Evolutionary conservation across 2,113 vertebrate species (phyloP), one percentile per base, ranked within the genome.

Genomic region (Falcunculus frontatus): DNA sequence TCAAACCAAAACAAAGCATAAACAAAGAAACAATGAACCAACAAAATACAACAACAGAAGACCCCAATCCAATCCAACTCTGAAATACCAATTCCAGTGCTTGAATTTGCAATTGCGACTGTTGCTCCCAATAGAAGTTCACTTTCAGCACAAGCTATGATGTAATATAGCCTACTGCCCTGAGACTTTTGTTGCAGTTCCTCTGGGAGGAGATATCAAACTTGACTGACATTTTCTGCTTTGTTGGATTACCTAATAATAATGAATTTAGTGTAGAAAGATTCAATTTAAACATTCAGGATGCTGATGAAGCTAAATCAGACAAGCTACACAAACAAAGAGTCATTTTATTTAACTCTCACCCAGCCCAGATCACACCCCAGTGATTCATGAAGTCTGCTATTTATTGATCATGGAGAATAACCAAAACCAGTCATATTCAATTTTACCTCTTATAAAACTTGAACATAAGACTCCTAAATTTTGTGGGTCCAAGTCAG

Each of bases 321-420:
- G 92, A 90, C 79, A 96, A 94, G 86, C 78, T 95, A 93, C 57
- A 82, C 59, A 97, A 96, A 95, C 70, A 85, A 8, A 72, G 52
- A 73, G 57, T 35, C 22, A 65, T 91, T 85, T 73, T 83, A 91
- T 91, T 92, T 49, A 78, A 93, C 49, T 92, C 52, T 86, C 47
- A 74, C 27, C 41, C 33, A 64, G 52, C 30, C 65, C 72, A 75
- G 67, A 88, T 53, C 32, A 65, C 39, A 83, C 29, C 49, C 56
- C 41, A 69, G 68, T 50, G 84, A 41, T 95, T 87, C 69, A 64
- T 89, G 84, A 90, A 92, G 27, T 67, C 52, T 83, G 35, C 77
- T 88, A 79, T 89, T 92, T 94, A 89, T 76, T 96, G 91, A 93
- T 94, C 41, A 53, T 69, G 77, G 65, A 95, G 44, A 89, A 81